Base-by-base conservation (phyloP, 2,797 vertebrate genomes). In the Pempheris klunzingeri region DNA sequence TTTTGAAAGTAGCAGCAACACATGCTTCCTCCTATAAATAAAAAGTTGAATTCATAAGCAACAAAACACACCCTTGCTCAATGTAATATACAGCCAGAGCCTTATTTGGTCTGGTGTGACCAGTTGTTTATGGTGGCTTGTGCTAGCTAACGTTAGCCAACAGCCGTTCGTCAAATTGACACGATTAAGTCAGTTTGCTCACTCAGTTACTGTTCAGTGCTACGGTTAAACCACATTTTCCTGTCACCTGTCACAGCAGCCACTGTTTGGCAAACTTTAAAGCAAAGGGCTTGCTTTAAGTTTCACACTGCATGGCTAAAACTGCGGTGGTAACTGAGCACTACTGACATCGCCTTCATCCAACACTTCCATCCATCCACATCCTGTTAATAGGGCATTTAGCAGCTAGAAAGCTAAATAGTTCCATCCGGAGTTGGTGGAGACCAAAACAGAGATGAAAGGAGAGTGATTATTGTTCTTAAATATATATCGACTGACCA, bases 341-440 rank as follows among this genome's bases (percentile, higher is more conserved):
- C 39, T 2, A 2, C 46, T 73, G 66, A 74, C 61, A 46, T 47
- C 61, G 65, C 32, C 32, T 26, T 26, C 54, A 58, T 64, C 60
- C 59, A 41, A 50, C 55, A 41, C 34, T 49, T n/a, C n/a, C n/a
- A n/a, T n/a, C n/a, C n/a, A n/a, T n/a, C n/a, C n/a, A n/a, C n/a
- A n/a, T n/a, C n/a, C n/a, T n/a, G n/a, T n/a, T n/a, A n/a, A n/a
- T n/a, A n/a, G n/a, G 17, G 22, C 13, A 22, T 18, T 62, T 47
- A 34, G 15, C 30, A 10, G 61, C 30, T 24, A 36, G 24, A 49
- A 2, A 49, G n/a, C 18, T 11, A 15, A 4, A 14, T 10, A 10
- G 5, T 22, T 28, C 17, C 57, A 10, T 28, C 17, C 20, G 15
- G 8, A 7, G 39, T 13, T 49, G 4, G 12, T 2, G 8, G 17